Percentiles rank a stretch among this genome's conserved stretches.
These are phyloP conservation scores for Arenaria interpres DNA, from an alignment of 2,113 vertebrate genomes.

Conservation along the genomic window DNA sequence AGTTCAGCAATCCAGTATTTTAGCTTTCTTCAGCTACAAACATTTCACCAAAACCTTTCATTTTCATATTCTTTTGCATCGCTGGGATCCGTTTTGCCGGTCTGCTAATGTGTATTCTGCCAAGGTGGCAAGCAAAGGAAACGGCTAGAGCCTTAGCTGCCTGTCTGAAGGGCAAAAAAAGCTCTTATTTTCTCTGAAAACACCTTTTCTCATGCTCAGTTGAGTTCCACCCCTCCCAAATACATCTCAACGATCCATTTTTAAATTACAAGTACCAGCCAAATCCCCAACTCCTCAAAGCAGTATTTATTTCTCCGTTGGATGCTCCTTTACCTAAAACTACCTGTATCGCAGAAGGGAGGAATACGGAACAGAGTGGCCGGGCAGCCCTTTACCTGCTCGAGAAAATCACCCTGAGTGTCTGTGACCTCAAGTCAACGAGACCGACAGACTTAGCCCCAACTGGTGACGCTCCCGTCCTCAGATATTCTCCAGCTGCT, in stretches of 20 bases:
- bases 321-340: neutral
- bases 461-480: accelerated
- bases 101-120: accelerated
- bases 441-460: neutral
- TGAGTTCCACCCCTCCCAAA: neutral
- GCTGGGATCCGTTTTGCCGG: neutral
- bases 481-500: neutral
- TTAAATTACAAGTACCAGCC: neutral
- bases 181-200: neutral
- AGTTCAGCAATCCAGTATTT: neutral
- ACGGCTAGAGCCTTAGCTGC: neutral
- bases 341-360: neutral
- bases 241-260: neutral
- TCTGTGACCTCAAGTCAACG: neutral
- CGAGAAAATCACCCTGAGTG: neutral
- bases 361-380: neutral
- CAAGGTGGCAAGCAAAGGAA: neutral
- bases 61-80: neutral
- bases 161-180: neutral
- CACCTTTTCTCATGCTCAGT: neutral
- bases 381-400: neutral
- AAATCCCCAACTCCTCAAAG: neutral
- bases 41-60: neutral
- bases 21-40: neutral
- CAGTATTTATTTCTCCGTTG: neutral